phyloP scores from a whole-genome alignment of 2,888 invertebrate genomes.

The Macroteleia sp. region DNA sequence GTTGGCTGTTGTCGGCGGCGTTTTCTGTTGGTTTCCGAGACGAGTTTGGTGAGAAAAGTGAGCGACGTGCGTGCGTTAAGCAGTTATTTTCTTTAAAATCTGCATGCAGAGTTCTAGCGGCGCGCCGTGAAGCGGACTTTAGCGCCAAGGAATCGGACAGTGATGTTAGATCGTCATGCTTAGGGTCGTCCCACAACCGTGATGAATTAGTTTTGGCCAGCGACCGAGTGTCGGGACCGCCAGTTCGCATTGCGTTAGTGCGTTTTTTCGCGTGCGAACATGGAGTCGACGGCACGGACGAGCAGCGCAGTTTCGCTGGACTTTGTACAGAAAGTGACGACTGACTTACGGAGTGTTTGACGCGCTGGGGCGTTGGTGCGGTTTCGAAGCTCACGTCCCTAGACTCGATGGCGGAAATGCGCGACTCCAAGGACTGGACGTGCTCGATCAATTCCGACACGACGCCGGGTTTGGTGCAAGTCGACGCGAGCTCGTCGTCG shows the following conservation, averaged over 20 bases:
- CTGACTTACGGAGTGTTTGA: constrained; percentile 73
- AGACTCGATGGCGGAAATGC: constrained; percentile 85
- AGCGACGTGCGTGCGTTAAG: constrained; percentile 61
- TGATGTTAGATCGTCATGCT: constrained; percentile 72
- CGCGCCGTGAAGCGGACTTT: constrained; percentile 58
- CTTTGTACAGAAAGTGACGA: constrained; percentile 72
- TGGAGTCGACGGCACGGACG: constrained; percentile 79
- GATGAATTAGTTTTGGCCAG: constrained; percentile 63
- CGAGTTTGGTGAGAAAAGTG: constrained; percentile 70
- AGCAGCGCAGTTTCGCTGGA: constrained; percentile 73
- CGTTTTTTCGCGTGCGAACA: constrained; percentile 55
- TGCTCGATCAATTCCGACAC: constrained; percentile 87
- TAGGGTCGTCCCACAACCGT: constrained; percentile 60
- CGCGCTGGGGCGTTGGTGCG: too few relatives aligned
- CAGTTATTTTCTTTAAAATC: constrained; percentile 56
- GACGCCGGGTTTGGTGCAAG: constrained; percentile 82
- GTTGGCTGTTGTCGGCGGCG: constrained; percentile 64
- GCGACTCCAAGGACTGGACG: constrained; percentile 86
- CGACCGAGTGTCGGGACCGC: constrained; percentile 4
- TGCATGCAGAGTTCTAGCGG: constrained; percentile 72
- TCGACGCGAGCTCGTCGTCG: constrained; percentile 80
- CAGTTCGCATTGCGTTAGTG: constrained; percentile 54
- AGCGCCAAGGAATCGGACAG: constrained; percentile 63
- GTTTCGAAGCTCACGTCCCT: constrained; percentile 77
- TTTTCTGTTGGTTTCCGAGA: constrained; percentile 69